Conservation (phyloP, 2,888 invertebrate genomes). For the Tiliacea aurago region DNA sequence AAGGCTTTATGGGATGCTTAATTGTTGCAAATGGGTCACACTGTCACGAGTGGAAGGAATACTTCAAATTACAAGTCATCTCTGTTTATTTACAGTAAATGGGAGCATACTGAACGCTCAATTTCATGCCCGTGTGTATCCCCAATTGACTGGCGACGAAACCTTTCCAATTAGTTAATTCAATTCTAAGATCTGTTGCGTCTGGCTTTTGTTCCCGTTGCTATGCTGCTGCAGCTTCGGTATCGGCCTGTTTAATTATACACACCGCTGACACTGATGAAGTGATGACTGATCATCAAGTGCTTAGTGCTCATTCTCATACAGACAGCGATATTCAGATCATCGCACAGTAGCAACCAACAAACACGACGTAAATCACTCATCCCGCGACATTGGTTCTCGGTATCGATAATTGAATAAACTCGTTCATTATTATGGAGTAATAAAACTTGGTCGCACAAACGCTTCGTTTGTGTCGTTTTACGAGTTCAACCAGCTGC, state of each 20-base stretch:
- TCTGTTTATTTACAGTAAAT: neutral
- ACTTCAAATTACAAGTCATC: too few species aligned
- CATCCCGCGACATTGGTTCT: conserved; percentile 84
- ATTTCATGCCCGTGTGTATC: conserved; percentile 71
- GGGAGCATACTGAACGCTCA: neutral
- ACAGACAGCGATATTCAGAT: conserved; percentile 64
- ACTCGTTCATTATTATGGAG: conserved; percentile 86
- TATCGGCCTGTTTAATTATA: conserved; percentile 39
- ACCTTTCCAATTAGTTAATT: conserved; percentile 83
- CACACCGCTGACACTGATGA: conserved; percentile 36
- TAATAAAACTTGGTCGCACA: conserved; percentile 84
- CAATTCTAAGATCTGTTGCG: conserved; percentile 69
- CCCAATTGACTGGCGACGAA: conserved; percentile 82
- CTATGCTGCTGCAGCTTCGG: conserved; percentile 55
- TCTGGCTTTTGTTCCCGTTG: conserved; percentile 68
- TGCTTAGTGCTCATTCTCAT: conserved; percentile 50
- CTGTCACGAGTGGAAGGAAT: too few species aligned
- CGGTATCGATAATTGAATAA: conserved; percentile 88
- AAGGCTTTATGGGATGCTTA: too few species aligned
- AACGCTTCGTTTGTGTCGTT: conserved; percentile 83
- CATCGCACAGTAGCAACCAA: conserved; percentile 63
- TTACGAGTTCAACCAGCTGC: conserved; percentile 87
- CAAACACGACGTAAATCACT: conserved; percentile 80
- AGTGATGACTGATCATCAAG: conserved; percentile 51
- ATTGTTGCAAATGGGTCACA: too few species aligned